Base-by-base conservation (phyloP, 1,140 invertebrate genomes). In the Drosophila mojavensis region DNA sequence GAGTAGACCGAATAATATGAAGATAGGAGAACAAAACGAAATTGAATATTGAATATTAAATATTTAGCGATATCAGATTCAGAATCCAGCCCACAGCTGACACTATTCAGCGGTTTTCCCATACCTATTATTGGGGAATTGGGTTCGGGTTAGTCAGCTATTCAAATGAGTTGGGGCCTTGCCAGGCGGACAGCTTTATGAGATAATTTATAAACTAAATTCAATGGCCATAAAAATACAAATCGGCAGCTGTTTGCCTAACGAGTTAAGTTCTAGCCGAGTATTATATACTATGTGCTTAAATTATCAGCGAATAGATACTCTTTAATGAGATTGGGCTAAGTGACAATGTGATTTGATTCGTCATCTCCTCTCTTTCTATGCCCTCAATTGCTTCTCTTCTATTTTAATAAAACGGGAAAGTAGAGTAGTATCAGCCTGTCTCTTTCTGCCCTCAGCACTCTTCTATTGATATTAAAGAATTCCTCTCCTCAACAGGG, bases 121-220 rank as follows among this genome's bases (percentile, higher is more conserved):
- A 55, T 61, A 51, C 6, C 30, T 9, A 33, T 1, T 33, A 9
- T 33, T 33, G 33, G 33, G 33, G 33, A 7, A 33, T n/a, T 24
- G 26, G 39, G 28, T 56, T 63, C 71, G 64, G 56, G 70, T 68
- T 47, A 58, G 50, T 74, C 59, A 45, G 64, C 33, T 77, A 74
- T 74, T 77, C 54, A 74, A 69, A 77, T 74, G 47, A 63, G 60
- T 36, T 47, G 41, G 13, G 13, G 26, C 58, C 24, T 10, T 47
- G 47, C 20, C 24, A 26, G 30, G 47, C 20, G 33, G 47, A 61
- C 68, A 73, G 63, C 69, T 72, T 73, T 61, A 67, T 67, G 69
- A 53, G 36, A 67, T 72, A 67, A 66, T 72, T 67, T 72, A 72
- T 54, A 66, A 54, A 69, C 24, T 36, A 62, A 43, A 69, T 54